Conservation (phyloP, 2,797 vertebrate species). For the Liparis tanakae region DNA sequence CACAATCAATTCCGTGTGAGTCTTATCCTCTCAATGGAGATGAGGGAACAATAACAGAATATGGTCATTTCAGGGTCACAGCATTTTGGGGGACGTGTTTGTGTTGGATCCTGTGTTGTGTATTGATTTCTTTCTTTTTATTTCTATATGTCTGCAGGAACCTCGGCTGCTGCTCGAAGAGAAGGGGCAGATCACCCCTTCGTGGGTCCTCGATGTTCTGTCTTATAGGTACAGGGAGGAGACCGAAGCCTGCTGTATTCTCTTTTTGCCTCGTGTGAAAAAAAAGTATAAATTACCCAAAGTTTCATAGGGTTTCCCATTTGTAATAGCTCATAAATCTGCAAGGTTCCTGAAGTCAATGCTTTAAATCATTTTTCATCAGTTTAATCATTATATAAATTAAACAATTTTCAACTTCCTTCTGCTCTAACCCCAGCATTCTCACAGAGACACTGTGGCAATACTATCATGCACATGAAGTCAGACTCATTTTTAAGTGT, state of each 20-base stretch:
- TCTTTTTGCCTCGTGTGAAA: background rate
- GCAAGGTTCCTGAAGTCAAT: background rate
- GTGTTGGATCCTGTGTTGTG: conserved; percentile 51
- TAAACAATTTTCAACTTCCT: background rate
- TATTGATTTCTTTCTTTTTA: conserved; percentile 55
- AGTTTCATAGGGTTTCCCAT: background rate
- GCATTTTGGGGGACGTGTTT: conserved; percentile 57
- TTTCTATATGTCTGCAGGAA: conserved; percentile 40
- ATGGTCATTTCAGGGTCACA: conserved; percentile 72
- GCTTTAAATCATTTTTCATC: background rate
- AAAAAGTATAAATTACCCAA: background rate
- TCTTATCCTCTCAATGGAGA: conserved; percentile 65
- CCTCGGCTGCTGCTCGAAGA: conserved; percentile 29
- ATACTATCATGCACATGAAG: too few species aligned
- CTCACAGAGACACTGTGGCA: too few species aligned
- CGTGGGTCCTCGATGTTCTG: conserved; percentile 46
- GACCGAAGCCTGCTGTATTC: conserved; percentile 9
- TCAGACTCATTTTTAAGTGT: too few species aligned
- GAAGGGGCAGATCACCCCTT: conserved; percentile 36
- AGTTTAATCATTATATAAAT: background rate
- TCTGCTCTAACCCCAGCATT: too few species aligned
- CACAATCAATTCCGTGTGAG: conserved; percentile 63
- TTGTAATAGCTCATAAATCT: background rate
- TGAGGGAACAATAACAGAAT: conserved; percentile 71
- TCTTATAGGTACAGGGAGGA: conserved; percentile 14